phyloP scores from a whole-genome alignment of 2,888 invertebrate genomes.

The Philaethria dido region DNA sequence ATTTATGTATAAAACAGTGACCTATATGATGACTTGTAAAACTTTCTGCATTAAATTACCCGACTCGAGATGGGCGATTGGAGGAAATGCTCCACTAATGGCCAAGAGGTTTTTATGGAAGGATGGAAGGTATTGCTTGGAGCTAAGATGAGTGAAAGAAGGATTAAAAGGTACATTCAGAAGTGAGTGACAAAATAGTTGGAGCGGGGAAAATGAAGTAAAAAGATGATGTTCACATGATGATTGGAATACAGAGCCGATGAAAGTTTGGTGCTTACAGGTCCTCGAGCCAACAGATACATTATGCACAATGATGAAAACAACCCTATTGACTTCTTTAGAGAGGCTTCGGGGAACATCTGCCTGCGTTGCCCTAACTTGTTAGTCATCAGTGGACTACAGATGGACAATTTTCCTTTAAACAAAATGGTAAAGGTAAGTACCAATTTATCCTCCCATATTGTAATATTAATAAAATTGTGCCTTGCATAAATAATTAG shows the following conservation, averaged over 20 bases:
- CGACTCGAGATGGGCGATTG: conserved; percentile 86
- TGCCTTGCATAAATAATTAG: too few species aligned
- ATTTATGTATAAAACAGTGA: conserved; percentile 88
- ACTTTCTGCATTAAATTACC: conserved; percentile 84
- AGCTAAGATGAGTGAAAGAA: conserved; percentile 87
- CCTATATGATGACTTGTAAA: conserved; percentile 87
- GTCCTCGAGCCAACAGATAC: conserved; percentile 92
- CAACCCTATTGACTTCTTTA: conserved; percentile 89
- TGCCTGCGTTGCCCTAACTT: conserved; percentile 88
- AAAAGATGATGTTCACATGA: conserved; percentile 91
- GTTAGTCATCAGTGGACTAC: conserved; percentile 91
- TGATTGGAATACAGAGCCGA: conserved; percentile 91
- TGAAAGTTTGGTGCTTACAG: conserved; percentile 89
- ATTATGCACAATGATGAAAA: conserved; percentile 92
- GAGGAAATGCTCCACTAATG: conserved; percentile 94
- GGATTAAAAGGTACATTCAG: conserved; percentile 85
- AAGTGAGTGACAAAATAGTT: conserved; percentile 83
- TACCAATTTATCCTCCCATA: conserved; percentile 3
- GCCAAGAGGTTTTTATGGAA: conserved; percentile 89
- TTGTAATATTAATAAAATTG: too few species aligned
- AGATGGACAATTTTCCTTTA: conserved; percentile 93
- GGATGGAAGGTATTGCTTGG: conserved; percentile 91
- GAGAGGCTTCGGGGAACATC: conserved; percentile 86
- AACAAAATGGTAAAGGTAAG: conserved; percentile 77
- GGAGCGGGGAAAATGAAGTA: conserved; percentile 84